Conservation (phyloP, 2,797 vertebrate genomes). For the Typhlichthys subterraneus region DNA sequence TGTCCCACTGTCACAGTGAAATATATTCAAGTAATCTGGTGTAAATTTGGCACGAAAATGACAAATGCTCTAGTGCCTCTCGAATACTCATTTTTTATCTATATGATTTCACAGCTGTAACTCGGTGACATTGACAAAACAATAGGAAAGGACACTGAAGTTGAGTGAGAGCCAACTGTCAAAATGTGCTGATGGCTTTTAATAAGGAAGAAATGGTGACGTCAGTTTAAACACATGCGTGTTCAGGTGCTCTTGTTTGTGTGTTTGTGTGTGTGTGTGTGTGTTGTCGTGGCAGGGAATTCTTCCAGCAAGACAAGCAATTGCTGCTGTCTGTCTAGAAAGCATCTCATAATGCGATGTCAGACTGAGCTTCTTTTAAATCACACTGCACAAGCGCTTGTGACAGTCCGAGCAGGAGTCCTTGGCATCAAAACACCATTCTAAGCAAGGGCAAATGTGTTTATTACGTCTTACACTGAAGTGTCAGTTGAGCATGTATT, state of each 20-base stretch:
- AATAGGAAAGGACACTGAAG: conserved; percentile 26
- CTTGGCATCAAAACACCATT: conserved; percentile 55
- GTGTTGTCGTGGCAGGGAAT: conserved; percentile 30
- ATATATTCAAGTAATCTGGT: too few species aligned
- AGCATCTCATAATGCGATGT: conserved; percentile 43
- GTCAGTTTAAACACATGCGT: conserved; percentile 13
- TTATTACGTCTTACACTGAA: conserved; percentile 45
- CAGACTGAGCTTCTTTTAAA: conserved; percentile 47
- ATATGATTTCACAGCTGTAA: conserved; percentile 13
- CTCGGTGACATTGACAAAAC: conserved; percentile 37
- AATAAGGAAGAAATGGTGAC: not conserved
- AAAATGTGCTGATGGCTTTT: conserved; percentile 26
- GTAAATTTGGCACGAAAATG: not conserved
- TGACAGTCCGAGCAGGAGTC: conserved; percentile 55
- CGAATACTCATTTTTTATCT: not conserved
- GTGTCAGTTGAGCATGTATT: conserved; percentile 41
- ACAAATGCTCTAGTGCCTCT: not conserved
- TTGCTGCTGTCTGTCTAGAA: conserved; percentile 34
- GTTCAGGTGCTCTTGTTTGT: conserved; percentile 8
- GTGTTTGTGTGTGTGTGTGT: conserved; percentile 2
- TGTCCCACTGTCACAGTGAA: too few species aligned
- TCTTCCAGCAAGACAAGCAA: conserved; percentile 37
- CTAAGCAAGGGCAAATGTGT: conserved; percentile 54
- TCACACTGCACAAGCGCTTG: conserved; percentile 31
- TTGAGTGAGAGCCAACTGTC: conserved; percentile 39